Evolutionary conservation across 2,888 invertebrate species (phyloP), one percentile per base, ranked within the genome.

Genomic region (Pammene fasciana): DNA sequence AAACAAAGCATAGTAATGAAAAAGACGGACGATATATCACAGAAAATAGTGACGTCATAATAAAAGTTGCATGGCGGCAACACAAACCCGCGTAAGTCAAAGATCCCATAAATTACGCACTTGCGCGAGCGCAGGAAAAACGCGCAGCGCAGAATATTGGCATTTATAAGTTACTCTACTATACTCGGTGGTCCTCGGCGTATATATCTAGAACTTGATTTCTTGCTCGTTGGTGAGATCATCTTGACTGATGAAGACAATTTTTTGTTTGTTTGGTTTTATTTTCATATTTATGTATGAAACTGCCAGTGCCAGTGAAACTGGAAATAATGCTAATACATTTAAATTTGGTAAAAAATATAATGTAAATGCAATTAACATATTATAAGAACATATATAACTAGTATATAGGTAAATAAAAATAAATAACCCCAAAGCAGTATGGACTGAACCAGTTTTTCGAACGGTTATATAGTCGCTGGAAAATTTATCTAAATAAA

Each of bases 71-170:
- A 38, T 43, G 56, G 68, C 68, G 59, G 52, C 18, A 54, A 38
- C 64, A 68, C 68, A 68, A 65, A 65, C 60, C 70, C 59, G 54
- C 59, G 60, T 55, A 68, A 67, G 54, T 66, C 68, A 72, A 68
- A 68, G 65, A 65, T 64, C 64, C 57, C 66, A 73, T 73, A 72
- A 72, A 72, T 73, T 71, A 71, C 64, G 60, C 65, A 56, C 56
- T 50, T 56, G 59, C 48, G 54, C 55, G 50, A 13, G 56, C 59
- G 52, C 43, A 60, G 65, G 59, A 70, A 70, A 70, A 65, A 70
- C 59, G 65, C 65, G 65, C 59, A 43, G 36, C 55, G 59, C 60
- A 48, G 59, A 70, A 70, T 70, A 70, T 70, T 60, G 65, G 70
- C 59, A 70, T 70, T 65, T 70, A 65, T 70, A 70, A 70, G 65